Conservation (phyloP, 2,888 invertebrate species). For the Eudemis profundana region DNA sequence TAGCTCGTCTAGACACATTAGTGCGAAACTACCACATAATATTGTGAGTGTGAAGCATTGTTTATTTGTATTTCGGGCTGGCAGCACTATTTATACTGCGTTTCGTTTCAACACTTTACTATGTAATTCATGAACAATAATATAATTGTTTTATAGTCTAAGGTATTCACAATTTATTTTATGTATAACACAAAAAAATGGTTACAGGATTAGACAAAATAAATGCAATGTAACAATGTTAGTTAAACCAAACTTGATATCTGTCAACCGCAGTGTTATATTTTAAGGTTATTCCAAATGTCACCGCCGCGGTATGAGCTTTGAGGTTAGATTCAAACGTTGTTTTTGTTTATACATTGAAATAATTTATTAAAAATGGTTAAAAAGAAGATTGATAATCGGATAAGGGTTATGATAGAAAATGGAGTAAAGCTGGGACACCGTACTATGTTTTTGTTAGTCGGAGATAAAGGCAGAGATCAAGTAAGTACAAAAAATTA, state of each 20-base stretch:
- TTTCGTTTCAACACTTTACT: too few relatives aligned
- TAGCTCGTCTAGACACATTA: too few relatives aligned
- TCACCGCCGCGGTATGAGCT: conserved; percentile 19
- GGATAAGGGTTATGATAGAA: conserved; percentile 97
- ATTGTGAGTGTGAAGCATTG: too few relatives aligned
- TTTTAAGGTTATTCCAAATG: conserved; percentile 59
- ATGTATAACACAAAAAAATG: too few relatives aligned
- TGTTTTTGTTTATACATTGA: conserved; percentile 36
- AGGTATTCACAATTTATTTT: too few relatives aligned
- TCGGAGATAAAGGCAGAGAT: conserved; percentile 98
- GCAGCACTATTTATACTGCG: too few relatives aligned
- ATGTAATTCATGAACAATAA: too few relatives aligned
- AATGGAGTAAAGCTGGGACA: conserved; percentile 97
- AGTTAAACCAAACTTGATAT: conserved; percentile 14
- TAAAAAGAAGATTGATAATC: conserved; percentile 98
- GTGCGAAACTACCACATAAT: too few relatives aligned
- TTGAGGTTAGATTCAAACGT: conserved; percentile 43
- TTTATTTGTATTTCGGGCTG: too few relatives aligned
- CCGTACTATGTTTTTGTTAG: conserved; percentile 96
- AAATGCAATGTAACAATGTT: too few relatives aligned
- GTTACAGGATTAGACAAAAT: too few relatives aligned
- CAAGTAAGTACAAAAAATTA: conserved; percentile 87
- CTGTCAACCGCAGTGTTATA: conserved; percentile 13
- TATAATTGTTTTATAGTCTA: too few relatives aligned
- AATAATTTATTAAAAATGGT: conserved; percentile 87